Base-by-base conservation (phyloP, 2,888 invertebrate species). In the Ectemnius cavifrons region DNA sequence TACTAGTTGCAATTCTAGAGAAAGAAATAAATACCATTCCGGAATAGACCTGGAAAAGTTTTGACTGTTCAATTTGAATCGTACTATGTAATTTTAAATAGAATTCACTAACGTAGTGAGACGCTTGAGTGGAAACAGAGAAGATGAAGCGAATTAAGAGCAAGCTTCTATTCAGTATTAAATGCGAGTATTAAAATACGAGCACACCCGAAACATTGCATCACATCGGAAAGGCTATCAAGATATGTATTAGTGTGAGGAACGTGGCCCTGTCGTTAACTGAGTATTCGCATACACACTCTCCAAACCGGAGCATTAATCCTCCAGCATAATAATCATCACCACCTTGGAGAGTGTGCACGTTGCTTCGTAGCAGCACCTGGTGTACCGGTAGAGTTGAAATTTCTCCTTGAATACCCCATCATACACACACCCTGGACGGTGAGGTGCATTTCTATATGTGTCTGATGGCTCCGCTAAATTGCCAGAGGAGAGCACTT, bases 381-480 rank as follows among this genome's bases (percentile, higher is more conserved):
- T 37, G n/a, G 45, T 11, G 52, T 71, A 57, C 45, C 61, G 61
- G 46, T 28, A 61, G n/a, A 37, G 16, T 46, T 57, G 70, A 58
- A 61, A 27, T 76, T 75, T 75, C 57, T 66, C 76, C 67, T 67
- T 67, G 75, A 70, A 49, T 28, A 11, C 27, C 18, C 18, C 47
- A 62, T 47, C 47, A 20, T 18, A 11, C 11, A 23, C 23, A 23
- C 23, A 23, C 11, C 11, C 37, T 49, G 60, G n/a, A 45, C 13
- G 28, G 61, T 47, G 56, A 69, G 65, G 47, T 56, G 52, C 74
- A 67, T 75, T 75, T 74, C 68, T 37, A 37, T 75, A 69, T 56
- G 47, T 14, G 65, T 47, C 68, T 16, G 52, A 28, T 49, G 68
- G 65, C 74, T 73, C 37, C 56, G 63, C 37, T 11, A 37, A 37